Conservation (phyloP, 2,888 invertebrate genomes). For the Dascillus cervinus region DNA sequence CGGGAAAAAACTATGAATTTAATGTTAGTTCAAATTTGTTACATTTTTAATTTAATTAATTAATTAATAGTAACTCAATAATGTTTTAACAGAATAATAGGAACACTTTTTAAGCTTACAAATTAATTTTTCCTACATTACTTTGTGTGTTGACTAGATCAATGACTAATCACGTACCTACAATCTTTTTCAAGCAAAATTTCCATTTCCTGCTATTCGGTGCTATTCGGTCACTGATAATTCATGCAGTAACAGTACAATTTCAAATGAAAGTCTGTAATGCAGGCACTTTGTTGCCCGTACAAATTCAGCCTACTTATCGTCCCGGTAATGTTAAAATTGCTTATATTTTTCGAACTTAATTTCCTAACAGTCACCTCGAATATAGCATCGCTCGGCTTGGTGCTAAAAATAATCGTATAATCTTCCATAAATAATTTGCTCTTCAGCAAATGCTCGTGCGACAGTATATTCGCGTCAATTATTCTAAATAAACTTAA, state of each 20-base stretch:
- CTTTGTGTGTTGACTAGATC: too few species aligned
- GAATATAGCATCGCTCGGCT: constrained; percentile 65
- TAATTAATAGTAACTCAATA: too few species aligned
- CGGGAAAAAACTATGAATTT: too few species aligned
- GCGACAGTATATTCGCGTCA: constrained; percentile 58
- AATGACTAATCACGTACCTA: too few species aligned
- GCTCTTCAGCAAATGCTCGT: constrained; percentile 35
- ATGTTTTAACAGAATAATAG: too few species aligned
- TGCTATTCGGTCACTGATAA: too few species aligned
- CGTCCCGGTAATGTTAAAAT: constrained; percentile 56
- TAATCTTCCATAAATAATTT: constrained; percentile 51
- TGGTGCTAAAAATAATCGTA: constrained; percentile 54
- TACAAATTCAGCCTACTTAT: constrained; percentile 73
- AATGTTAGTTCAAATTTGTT: too few species aligned
- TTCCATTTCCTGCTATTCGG: too few species aligned
- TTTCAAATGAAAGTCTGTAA: constrained; percentile 66
- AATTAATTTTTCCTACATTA: too few species aligned
- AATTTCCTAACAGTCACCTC: constrained; percentile 64
- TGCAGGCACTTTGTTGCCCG: constrained; percentile 71
- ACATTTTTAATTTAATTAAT: too few species aligned
- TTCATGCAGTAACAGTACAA: constrained; percentile 65
- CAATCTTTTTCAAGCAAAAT: too few species aligned
- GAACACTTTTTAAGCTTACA: too few species aligned
- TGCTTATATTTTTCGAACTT: constrained; percentile 24
- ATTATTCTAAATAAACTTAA: constrained; percentile 55